phyloP scores from a whole-genome alignment of 2,113 vertebrate genomes.

The Melanerpes aurifrons region DNA sequence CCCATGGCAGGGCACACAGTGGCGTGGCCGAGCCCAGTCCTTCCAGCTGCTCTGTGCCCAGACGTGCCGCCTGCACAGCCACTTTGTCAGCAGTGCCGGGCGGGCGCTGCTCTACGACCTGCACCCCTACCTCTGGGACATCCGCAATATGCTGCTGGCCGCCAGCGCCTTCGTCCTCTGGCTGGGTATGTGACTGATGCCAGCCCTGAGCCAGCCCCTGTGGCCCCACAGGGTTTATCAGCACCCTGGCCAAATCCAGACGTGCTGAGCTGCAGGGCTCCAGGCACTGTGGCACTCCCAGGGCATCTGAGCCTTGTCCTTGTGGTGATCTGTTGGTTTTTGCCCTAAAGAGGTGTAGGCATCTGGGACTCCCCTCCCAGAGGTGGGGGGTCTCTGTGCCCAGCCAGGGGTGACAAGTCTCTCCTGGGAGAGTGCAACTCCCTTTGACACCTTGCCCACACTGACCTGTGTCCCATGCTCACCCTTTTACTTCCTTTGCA shows the following conservation, averaged over 20 bases:
- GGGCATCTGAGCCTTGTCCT: neutral
- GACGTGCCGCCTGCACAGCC: slow-evolving; percentile 78
- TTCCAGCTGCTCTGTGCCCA: slow-evolving; percentile 79
- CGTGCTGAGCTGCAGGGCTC: accelerated
- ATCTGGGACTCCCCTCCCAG: neutral
- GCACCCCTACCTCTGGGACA: slow-evolving; percentile 88
- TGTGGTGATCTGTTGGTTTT: neutral
- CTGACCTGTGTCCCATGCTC: accelerated
- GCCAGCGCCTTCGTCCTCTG: slow-evolving; percentile 84
- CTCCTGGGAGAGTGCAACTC: neutral
- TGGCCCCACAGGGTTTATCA: accelerated
- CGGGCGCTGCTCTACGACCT: slow-evolving; percentile 85
- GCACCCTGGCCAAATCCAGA: neutral
- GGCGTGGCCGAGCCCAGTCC: slow-evolving; percentile 75
- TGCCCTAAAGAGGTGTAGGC: neutral
- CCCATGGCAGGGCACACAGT: slow-evolving; percentile 40
- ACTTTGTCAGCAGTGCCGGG: slow-evolving; percentile 78
- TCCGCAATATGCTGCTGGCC: slow-evolving; percentile 83
- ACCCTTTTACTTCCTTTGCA: neutral
- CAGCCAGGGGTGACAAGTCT: neutral
- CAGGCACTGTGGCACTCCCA: accelerated
- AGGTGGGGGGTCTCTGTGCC: neutral
- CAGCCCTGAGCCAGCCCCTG: neutral
- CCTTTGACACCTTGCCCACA: accelerated
- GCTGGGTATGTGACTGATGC: slow-evolving; percentile 73